Conservation (phyloP, 2,797 vertebrate species). For the Artibeus jamaicensis region DNA sequence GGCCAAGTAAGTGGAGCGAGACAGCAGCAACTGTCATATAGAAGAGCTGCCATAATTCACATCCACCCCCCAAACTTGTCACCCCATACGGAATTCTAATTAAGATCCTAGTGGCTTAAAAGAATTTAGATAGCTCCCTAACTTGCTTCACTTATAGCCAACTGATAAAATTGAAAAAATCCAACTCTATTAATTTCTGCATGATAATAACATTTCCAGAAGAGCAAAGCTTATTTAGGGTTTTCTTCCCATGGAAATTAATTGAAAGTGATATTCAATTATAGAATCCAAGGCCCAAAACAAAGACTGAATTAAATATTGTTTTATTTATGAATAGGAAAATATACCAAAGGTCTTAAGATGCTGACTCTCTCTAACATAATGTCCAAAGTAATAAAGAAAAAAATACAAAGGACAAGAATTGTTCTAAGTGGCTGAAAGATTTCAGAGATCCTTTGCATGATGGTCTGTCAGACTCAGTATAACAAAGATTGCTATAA, state of each 20-base stretch:
- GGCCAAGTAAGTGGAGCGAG: neutral
- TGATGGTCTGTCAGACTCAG: neutral
- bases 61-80: neutral
- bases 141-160: conserved; percentile 20
- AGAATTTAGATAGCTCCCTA: neutral
- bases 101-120: conserved; percentile 19
- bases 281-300: conserved; percentile 21
- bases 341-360: neutral
- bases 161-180: neutral
- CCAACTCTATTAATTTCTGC: neutral
- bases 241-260: neutral
- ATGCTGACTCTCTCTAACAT: neutral
- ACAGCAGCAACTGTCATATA: neutral
- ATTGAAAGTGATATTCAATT: conserved; percentile 16
- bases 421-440: conserved; percentile 37
- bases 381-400: neutral
- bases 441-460: neutral
- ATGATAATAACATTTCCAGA: conserved; percentile 19
- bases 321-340: conserved; percentile 19
- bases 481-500: conserved; percentile 35
- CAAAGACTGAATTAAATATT: conserved; percentile 29
- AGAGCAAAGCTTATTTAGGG: neutral
- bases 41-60: neutral
- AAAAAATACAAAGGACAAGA: neutral
- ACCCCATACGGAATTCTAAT: conserved; percentile 24